phyloP scores from a whole-genome alignment of 2,888 invertebrate species.

The Perdita meconis region DNA sequence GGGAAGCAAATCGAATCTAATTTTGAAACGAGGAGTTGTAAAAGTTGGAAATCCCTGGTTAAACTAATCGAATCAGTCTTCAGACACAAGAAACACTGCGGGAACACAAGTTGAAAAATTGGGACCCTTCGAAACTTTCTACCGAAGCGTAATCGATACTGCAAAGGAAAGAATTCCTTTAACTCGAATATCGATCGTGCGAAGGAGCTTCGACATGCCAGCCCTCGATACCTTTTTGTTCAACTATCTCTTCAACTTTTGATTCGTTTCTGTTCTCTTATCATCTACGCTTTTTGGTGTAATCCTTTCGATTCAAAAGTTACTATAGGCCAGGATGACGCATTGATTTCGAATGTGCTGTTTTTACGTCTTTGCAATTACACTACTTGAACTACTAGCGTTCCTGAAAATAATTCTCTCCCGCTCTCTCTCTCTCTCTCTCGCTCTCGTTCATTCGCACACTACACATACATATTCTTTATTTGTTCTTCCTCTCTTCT shows the following conservation, averaged over 20 bases:
- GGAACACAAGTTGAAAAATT: no score
- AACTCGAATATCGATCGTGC: not conserved
- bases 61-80: no score
- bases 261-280: slow-evolving; percentile 31
- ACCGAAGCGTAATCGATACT: no score
- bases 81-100: no score
- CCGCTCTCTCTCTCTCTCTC: slow-evolving; percentile 25
- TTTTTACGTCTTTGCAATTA: slow-evolving; percentile 50
- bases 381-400: slow-evolving; percentile 42
- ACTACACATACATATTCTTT: slow-evolving; percentile 47
- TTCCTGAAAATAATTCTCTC: slow-evolving; percentile 59
- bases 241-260: slow-evolving; percentile 14
- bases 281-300: slow-evolving; percentile 15
- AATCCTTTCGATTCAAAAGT: slow-evolving; percentile 36
- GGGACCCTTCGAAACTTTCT: no score
- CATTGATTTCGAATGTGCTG: slow-evolving; percentile 38
- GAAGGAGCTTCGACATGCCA: slow-evolving; percentile 9
- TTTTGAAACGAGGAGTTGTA: no score
- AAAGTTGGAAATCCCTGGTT: no score
- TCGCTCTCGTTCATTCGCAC: slow-evolving; percentile 45
- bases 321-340: slow-evolving; percentile 63
- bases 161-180: no score
- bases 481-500: slow-evolving; percentile 27
- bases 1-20: no score
- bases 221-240: slow-evolving; percentile 5